A percentile compares a stretch with the other conserved stretches of the same genome.
phyloP scores from a whole-genome alignment of 2,113 vertebrate genomes.

The Psophia crepitans region DNA sequence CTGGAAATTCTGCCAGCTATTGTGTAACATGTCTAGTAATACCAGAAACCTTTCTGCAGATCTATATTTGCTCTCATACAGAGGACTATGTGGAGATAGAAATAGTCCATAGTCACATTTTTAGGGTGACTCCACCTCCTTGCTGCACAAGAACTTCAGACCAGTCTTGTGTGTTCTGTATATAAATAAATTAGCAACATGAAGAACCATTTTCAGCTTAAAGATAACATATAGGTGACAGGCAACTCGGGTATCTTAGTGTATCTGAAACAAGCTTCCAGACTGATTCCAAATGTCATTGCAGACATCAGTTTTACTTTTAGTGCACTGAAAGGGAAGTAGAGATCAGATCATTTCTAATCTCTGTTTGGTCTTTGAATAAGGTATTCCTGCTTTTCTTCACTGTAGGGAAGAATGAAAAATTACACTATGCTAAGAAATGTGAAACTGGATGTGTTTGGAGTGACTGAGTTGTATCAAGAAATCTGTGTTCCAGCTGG shows the following conservation, averaged over 20 bases:
- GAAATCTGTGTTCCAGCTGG: not conserved
- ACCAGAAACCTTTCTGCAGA: not conserved
- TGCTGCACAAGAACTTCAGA: not conserved
- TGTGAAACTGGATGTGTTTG: not conserved
- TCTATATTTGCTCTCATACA: not conserved
- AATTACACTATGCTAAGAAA: not conserved
- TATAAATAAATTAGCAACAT: not conserved
- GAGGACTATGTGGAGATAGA: not conserved
- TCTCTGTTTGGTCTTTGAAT: not conserved
- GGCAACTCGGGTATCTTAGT: fast-evolving
- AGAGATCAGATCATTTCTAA: not conserved
- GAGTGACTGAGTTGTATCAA: not conserved
- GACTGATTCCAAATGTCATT: not conserved
- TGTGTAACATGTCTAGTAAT: fast-evolving
- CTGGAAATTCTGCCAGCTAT: not conserved
- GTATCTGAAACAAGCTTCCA: not conserved
- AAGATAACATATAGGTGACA: not conserved
- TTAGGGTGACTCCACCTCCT: not conserved
- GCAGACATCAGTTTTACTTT: not conserved
- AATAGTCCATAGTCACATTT: not conserved
- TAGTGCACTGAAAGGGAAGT: not conserved
- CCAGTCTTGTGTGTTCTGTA: not conserved
- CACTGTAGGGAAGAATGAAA: not conserved
- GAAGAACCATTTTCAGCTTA: not conserved
- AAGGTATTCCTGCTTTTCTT: not conserved